phyloP scores from a whole-genome alignment of 2,797 vertebrate genomes.

The Sternotherus odoratus region DNA sequence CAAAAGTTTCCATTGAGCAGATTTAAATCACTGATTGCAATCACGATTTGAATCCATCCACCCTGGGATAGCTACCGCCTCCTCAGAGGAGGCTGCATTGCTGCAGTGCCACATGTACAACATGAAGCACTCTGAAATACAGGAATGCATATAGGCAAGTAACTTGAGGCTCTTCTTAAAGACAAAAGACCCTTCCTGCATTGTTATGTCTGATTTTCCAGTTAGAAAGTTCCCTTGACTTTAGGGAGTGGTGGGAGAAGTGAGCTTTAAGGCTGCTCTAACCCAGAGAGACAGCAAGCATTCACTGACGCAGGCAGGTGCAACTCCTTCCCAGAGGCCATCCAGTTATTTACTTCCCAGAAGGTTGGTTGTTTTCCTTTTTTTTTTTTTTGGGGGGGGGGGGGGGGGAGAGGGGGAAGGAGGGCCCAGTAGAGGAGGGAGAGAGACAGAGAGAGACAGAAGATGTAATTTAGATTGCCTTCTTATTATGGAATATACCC shows the following conservation, averaged over 20 bases:
- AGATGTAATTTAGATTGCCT: background rate
- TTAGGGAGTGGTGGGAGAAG: background rate
- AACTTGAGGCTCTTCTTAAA: no score
- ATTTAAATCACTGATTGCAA: background rate
- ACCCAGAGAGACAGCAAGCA: background rate
- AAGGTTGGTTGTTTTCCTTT: background rate
- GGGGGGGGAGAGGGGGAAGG: fast-evolving
- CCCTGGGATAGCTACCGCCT: background rate
- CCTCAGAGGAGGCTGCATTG: background rate
- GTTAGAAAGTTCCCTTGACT: background rate
- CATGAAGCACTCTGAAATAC: background rate
- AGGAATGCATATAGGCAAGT: background rate
- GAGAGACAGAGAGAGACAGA: background rate
- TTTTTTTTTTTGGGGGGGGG: no score
- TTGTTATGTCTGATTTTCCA: background rate
- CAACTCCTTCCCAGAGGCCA: background rate
- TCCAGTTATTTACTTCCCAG: background rate
- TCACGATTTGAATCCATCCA: background rate
- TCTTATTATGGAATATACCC: background rate
- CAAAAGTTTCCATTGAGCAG: background rate
- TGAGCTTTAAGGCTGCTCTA: background rate
- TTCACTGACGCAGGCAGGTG: background rate
- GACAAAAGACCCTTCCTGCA: background rate
- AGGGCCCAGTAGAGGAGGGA: no score
- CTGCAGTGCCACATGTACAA: background rate